Base-by-base conservation (phyloP, 2,113 vertebrate species). In the Elachura formosa region DNA sequence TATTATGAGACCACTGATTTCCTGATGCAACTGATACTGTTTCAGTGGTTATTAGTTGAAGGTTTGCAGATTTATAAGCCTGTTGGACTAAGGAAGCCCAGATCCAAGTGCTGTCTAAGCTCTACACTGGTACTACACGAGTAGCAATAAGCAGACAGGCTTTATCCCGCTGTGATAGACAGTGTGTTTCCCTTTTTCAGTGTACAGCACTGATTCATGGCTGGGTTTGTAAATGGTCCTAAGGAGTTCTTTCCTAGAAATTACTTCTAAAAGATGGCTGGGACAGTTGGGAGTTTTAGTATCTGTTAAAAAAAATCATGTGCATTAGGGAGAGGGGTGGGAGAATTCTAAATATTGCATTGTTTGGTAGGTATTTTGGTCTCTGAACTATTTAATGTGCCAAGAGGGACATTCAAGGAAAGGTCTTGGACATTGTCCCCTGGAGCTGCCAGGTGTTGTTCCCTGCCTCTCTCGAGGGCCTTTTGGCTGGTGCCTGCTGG, bases 1-100 rank as follows among this genome's bases (percentile, higher is more conserved):
- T 90, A 89, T 91, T 89, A 72, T 38, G 61, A 76, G 90, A 80
- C 43, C 75, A 8, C 63, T 71, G 94, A 38, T 91, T 93, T 93
- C 74, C 78, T 89, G 71, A 66, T 91, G 54, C 63, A 77, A 29
- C 81, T 91, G 87, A 76, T 69, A 71, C 84, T 82, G 55, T 59
- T 91, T 90, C 92, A 84, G 89, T 88, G 80, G 75, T 43, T 85
- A 14, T 1, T 69, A 43, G 66, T 54, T 91, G 52, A 48, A 55
- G 38, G 19, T 73, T 85, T 80, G 63, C 41, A 51, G 81, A 46
- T 76, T 94, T 85, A 33, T 75, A 72, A 94, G 52, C 26, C 38
- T 58, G 71, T 33, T 88, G 36, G 67, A 14, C 33, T 73, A 13
- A 76, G 73, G 76, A 92, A 91, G 51, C 71, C 46, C 58, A 45